Conservation (phyloP, 2,888 invertebrate species). For the Linnaemya vulpina region DNA sequence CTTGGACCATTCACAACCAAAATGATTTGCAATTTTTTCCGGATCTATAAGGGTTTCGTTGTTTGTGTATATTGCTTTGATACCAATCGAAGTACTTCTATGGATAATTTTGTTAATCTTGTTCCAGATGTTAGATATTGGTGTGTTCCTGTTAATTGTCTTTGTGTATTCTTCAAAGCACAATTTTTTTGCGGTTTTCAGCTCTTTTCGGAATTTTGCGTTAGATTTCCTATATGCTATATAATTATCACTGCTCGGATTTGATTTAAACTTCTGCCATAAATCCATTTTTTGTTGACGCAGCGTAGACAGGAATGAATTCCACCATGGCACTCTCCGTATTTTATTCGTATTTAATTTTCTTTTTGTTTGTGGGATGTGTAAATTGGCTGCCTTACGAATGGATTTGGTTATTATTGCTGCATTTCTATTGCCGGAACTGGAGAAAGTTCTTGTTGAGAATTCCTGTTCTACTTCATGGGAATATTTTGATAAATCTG, state of each 20-base stretch:
- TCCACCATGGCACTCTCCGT: constrained; percentile 31
- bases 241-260: constrained; percentile 12
- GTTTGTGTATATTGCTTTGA: not conserved
- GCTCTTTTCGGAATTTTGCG: constrained; percentile 40
- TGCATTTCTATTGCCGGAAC: too few relatives aligned
- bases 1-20: constrained; percentile 4
- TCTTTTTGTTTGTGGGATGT: constrained; percentile 26
- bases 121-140: constrained; percentile 29
- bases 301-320: not conserved
- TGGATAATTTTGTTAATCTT: constrained; percentile 24
- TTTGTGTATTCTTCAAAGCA: constrained; percentile 3
- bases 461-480: not conserved
- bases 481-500: not conserved
- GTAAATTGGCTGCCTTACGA: not conserved
- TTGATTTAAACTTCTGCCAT: not conserved
- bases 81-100: not conserved
- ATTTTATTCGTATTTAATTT: not conserved
- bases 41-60: not conserved
- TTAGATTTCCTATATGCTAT: constrained; percentile 21
- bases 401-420: constrained; percentile 17
- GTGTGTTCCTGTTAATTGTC: constrained; percentile 25
- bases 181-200: constrained; percentile 28
- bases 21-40: constrained; percentile 2
- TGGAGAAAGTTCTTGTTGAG: not conserved
- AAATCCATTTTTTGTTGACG: constrained; percentile 18